Percentiles rank a stretch among this genome's conserved stretches.
Conservation (phyloP, 1,140 invertebrate genomes). For the Steinernema feltiae region DNA sequence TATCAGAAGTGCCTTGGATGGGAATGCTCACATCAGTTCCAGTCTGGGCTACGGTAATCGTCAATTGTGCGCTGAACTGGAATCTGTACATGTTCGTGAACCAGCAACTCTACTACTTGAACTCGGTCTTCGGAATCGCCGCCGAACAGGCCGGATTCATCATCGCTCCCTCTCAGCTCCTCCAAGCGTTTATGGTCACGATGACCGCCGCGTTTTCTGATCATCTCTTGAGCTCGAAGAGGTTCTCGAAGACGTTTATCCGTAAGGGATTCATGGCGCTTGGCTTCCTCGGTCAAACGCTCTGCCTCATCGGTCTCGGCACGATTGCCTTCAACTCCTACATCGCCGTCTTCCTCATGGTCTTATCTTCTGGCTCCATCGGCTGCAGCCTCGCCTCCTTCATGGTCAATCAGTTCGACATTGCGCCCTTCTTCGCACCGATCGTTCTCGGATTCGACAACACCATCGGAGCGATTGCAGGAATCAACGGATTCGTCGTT, state of each 20-base stretch:
- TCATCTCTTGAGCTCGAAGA: background rate
- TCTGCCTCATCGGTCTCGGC: constrained; percentile 30
- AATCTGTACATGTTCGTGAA: constrained; percentile 94
- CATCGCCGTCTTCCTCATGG: constrained; percentile 70
- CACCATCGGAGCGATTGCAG: constrained; percentile 89
- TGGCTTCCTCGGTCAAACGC: constrained; percentile 61
- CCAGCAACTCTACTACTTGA: constrained; percentile 67
- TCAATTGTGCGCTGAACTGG: constrained; percentile 96
- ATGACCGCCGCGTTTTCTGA: constrained; percentile 6
- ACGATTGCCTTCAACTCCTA: constrained; percentile 23
- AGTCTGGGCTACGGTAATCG: constrained; percentile 94
- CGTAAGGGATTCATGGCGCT: background rate
- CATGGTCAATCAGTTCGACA: constrained; percentile 97
- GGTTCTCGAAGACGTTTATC: background rate
- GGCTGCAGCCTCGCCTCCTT: constrained; percentile 85
- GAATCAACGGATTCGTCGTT: constrained; percentile 81
- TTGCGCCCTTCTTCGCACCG: constrained; percentile 91
- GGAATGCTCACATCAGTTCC: constrained; percentile 86
- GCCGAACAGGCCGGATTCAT: background rate
- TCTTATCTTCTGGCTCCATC: constrained; percentile 76
- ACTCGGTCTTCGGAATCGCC: background rate
- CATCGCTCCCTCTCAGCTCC: background rate
- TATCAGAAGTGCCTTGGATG: constrained; percentile 81
- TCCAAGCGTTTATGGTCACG: background rate
- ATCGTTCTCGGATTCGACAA: constrained; percentile 97